A percentile compares a stretch with the other conserved stretches of the same genome.
Evolutionary conservation across 2,113 vertebrate genomes (phyloP).

Genomic region (Ahaetulla prasina): DNA sequence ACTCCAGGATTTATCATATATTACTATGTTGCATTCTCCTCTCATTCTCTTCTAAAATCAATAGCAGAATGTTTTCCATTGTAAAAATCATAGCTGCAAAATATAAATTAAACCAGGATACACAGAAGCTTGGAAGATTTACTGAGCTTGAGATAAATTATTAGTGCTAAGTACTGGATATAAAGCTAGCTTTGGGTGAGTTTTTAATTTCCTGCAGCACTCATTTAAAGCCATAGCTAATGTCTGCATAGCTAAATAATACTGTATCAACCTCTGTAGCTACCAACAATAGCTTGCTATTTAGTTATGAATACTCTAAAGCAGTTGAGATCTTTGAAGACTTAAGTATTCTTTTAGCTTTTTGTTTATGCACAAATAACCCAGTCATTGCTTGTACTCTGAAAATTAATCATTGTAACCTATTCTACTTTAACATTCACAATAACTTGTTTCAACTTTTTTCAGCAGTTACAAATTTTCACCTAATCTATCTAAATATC

Average conservation of each 20-base stretch:
- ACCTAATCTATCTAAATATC: neutral
- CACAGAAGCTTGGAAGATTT: neutral
- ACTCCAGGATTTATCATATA: neutral
- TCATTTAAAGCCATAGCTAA: neutral
- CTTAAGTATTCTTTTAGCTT: neutral
- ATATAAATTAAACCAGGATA: neutral
- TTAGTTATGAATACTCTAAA: neutral
- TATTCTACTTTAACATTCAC: neutral
- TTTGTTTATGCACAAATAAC: neutral
- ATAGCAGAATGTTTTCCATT: neutral
- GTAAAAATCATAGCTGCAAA: neutral
- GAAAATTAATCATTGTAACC: neutral
- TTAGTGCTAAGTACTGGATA: neutral
- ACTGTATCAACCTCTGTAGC: neutral
- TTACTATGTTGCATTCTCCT: neutral
- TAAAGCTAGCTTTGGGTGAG: neutral
- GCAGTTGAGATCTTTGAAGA: neutral
- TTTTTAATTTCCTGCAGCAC: neutral
- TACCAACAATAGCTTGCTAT: neutral
- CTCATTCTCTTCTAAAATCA: neutral
- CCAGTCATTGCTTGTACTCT: neutral
- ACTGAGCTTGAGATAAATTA: neutral
- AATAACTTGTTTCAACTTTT: neutral
- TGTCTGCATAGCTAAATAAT: neutral
- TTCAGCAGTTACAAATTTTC: neutral